phyloP scores from a whole-genome alignment of 2,888 invertebrate genomes.

The Pristionchus mayeri region DNA sequence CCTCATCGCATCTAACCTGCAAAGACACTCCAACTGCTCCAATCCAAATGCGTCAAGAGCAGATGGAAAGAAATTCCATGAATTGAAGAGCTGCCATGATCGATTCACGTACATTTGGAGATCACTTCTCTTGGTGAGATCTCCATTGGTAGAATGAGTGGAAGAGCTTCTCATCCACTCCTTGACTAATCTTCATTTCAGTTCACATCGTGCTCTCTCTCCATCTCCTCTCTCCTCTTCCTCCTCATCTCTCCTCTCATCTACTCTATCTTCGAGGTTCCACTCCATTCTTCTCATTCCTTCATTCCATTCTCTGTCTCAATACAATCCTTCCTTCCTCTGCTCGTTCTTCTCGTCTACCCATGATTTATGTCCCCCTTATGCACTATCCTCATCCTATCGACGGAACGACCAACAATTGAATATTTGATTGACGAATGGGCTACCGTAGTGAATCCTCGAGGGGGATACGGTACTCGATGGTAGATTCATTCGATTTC shows the following conservation, averaged over 20 bases:
- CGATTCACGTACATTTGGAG: background rate
- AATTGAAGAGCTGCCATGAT: background rate
- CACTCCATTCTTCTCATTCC: background rate
- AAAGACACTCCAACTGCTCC: background rate
- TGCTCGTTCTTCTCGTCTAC: background rate
- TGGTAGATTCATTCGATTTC: background rate
- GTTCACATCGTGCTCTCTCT: background rate
- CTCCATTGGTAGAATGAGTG: too few relatives aligned
- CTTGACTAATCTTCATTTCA: too few relatives aligned
- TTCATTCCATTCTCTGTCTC: background rate
- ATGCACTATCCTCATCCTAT: background rate
- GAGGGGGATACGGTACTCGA: background rate
- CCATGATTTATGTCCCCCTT: background rate
- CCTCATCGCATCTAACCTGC: background rate
- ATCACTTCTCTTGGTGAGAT: background rate
- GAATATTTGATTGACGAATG: background rate
- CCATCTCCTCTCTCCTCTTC: background rate
- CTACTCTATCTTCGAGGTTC: background rate
- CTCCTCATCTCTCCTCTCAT: constrained; percentile 25
- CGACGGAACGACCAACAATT: background rate
- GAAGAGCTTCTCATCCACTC: too few relatives aligned
- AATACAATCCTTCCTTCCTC: background rate
- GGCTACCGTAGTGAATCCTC: background rate
- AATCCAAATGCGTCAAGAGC: background rate
- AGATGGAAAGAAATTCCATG: background rate